Percentiles rank a stretch among this genome's conserved stretches.
These are phyloP conservation scores for Monoplex corrugatus DNA, from an alignment of 2,888 invertebrate species.

Conservation along the genomic window DNA sequence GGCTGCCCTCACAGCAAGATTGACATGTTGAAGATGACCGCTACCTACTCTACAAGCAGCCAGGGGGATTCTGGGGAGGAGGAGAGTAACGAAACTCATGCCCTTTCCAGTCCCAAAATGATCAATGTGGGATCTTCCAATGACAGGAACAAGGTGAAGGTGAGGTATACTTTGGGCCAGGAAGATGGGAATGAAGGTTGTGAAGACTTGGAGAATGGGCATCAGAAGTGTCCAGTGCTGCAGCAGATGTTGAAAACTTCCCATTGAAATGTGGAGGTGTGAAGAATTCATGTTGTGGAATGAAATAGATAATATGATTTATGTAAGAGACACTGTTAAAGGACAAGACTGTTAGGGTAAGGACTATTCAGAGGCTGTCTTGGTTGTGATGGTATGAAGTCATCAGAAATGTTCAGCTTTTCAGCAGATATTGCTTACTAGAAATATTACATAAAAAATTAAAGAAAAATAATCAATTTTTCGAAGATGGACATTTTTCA, in stretches of 20 bases:
- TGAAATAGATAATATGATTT: neutral
- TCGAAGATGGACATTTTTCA: neutral
- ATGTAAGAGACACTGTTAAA: neutral
- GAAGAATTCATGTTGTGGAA: neutral
- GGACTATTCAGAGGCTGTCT: neutral
- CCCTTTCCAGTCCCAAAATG: neutral
- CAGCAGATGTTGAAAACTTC: constrained; percentile 63
- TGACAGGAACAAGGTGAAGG: constrained; percentile 24
- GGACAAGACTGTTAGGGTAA: neutral
- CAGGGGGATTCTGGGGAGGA: constrained; percentile 41
- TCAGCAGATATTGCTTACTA: neutral
- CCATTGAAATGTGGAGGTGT: neutral
- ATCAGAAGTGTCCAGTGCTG: constrained; percentile 61
- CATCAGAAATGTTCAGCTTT: neutral
- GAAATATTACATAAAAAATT: neutral
- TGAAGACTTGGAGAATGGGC: constrained; percentile 34
- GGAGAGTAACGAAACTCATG: neutral
- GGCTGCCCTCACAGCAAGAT: neutral
- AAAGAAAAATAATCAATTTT: neutral
- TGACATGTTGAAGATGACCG: constrained; percentile 27
- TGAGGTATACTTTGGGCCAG: constrained; percentile 10
- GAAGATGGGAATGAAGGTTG: constrained; percentile 34
- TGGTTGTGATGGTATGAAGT: neutral
- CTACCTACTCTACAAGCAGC: constrained; percentile 45
- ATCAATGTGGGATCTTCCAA: constrained; percentile 26